These are phyloP conservation scores for Andrena flavipes DNA, from an alignment of 2,888 invertebrate genomes.

Conservation along the genomic window DNA sequence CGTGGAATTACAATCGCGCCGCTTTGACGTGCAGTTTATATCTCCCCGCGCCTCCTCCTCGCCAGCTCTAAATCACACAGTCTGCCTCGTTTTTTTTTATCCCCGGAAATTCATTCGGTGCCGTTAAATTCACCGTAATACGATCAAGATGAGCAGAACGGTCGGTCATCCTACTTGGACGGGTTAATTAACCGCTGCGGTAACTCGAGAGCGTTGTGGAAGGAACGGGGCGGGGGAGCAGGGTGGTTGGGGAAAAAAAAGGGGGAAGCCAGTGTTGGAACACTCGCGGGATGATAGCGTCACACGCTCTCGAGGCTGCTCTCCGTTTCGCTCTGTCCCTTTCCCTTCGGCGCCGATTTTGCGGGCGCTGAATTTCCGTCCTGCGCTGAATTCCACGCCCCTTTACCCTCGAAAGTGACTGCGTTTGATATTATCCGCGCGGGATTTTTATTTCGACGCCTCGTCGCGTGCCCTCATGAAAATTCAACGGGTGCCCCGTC, in stretches of 20 bases:
- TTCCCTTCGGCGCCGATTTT: conserved; percentile 24
- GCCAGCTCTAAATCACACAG: not conserved
- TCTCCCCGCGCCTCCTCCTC: not conserved
- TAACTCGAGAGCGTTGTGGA: conserved; percentile 40
- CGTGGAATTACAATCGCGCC: not conserved
- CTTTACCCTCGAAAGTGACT: conserved; percentile 30
- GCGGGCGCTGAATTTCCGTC: conserved; percentile 34
- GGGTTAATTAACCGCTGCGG: conserved; percentile 62
- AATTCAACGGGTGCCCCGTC: conserved; percentile 23
- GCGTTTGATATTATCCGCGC: conserved; percentile 35
- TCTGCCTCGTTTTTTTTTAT: not conserved
- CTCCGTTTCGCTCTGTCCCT: conserved; percentile 19
- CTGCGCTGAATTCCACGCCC: conserved; percentile 41
- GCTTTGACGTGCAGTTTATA: not conserved
- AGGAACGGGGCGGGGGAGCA: conserved; percentile 8
- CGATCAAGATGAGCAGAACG: conserved; percentile 50
- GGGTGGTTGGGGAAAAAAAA: not conserved
- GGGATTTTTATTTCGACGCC: conserved; percentile 33
- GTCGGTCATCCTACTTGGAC: conserved; percentile 44
- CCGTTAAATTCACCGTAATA: conserved; percentile 53
- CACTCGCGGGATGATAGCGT: conserved; percentile 35
- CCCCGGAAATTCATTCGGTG: conserved; percentile 11
- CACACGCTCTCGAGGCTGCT: conserved; percentile 8
- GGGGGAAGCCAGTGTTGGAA: conserved; percentile 7
- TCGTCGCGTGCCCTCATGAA: conserved; percentile 33